Evolutionary conservation across 2,888 invertebrate species (phyloP).

Genomic region (Drosophila nr. perissopoda): DNA sequence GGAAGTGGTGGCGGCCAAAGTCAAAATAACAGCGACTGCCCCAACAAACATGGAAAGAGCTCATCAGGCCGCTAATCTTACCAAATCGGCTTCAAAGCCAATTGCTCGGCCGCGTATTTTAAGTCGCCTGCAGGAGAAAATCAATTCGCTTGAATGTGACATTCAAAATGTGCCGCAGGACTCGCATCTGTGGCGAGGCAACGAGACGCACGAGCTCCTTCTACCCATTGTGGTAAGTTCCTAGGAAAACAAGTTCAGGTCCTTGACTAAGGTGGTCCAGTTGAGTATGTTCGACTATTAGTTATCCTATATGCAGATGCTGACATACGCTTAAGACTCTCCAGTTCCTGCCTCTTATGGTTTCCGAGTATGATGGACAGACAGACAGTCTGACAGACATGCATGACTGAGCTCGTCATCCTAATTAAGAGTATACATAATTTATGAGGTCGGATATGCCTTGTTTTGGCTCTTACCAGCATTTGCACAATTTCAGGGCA

Average conservation of each 20-base stretch:
- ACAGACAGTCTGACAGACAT: not conserved
- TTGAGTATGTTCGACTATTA: not conserved
- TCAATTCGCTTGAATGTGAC: slow-evolving; percentile 89
- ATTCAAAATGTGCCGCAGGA: slow-evolving; percentile 88
- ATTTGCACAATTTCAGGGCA: slow-evolving; percentile 5
- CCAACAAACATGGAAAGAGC: slow-evolving; percentile 24
- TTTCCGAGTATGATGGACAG: not conserved
- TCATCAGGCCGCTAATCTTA: slow-evolving; percentile 65
- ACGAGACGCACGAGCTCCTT: slow-evolving; percentile 89
- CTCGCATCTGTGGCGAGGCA: slow-evolving; percentile 89
- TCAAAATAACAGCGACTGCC: slow-evolving; percentile 57
- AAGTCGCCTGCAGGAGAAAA: slow-evolving; percentile 87
- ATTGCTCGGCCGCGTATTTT: slow-evolving; percentile 85
- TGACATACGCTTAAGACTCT: not conserved
- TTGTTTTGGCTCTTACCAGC: not conserved
- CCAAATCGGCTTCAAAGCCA: slow-evolving; percentile 78
- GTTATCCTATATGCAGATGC: not conserved
- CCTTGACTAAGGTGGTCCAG: not conserved
- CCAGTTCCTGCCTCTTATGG: not conserved
- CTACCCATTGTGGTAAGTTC: slow-evolving; percentile 88
- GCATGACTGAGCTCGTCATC: not conserved
- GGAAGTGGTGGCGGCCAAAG: slow-evolving; percentile 66
- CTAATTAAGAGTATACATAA: not conserved
- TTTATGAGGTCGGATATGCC: slow-evolving; percentile 4
- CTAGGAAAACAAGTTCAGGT: not conserved